phyloP scores from a whole-genome alignment of 2,888 invertebrate species.

The Metalampra italica region DNA sequence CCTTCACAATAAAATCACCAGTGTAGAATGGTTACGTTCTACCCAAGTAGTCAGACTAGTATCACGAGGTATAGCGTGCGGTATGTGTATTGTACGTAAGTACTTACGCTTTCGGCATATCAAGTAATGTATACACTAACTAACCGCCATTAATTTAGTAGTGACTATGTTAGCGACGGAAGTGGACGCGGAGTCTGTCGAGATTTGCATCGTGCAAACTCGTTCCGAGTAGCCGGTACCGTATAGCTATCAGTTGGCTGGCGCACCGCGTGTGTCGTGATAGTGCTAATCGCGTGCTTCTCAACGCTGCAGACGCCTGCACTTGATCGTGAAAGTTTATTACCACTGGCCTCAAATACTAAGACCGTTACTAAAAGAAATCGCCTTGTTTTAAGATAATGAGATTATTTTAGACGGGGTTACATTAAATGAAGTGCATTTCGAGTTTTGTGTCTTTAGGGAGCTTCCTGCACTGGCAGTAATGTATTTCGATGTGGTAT shows the following conservation, averaged over 20 bases:
- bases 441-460: not conserved
- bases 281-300: constrained; percentile 53
- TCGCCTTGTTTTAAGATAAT: constrained; percentile 38
- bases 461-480: not conserved
- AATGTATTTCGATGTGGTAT: not conserved
- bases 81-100: too few species aligned
- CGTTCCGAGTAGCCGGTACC: constrained; percentile 25
- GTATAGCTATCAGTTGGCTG: constrained; percentile 5
- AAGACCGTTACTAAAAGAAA: constrained; percentile 68
- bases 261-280: constrained; percentile 34
- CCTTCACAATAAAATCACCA: too few species aligned
- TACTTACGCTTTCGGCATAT: constrained; percentile 24
- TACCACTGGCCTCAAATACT: constrained; percentile 66
- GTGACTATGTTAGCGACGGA: constrained; percentile 55
- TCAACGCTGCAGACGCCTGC: constrained; percentile 52
- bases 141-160: constrained; percentile 41
- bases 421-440: constrained; percentile 1
- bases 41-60: not conserved
- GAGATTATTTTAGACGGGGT: constrained; percentile 7
- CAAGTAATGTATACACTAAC: constrained; percentile 20
- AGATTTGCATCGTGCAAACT: constrained; percentile 28
- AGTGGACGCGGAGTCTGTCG: constrained; percentile 44
- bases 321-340: constrained; percentile 74
- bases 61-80: not conserved
- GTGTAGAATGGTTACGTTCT: not conserved